phyloP scores from a whole-genome alignment of 2,888 invertebrate species.

The Capitulum mitella region DNA sequence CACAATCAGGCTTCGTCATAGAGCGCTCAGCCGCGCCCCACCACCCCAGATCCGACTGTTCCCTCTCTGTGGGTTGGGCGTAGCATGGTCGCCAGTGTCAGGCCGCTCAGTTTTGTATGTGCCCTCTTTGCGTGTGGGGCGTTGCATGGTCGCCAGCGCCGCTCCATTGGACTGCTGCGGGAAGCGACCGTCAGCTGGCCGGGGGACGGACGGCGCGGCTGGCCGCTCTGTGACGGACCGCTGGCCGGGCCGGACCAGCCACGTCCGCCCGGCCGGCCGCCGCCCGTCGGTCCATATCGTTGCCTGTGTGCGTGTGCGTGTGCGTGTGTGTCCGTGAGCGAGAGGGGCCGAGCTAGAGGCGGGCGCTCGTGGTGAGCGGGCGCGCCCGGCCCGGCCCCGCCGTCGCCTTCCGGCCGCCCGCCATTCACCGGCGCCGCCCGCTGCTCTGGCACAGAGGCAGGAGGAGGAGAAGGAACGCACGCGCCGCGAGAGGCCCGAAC shows the following conservation, averaged over 20 bases:
- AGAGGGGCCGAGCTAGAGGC: neutral
- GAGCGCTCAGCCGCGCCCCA: too few species aligned
- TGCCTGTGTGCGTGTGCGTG: neutral
- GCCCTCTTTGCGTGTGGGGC: too few species aligned
- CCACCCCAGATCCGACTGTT: too few species aligned
- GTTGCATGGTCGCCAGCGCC: too few species aligned
- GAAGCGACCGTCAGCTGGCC: too few species aligned
- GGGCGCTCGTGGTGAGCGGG: conserved; percentile 7
- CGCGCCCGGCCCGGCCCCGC: conserved; percentile 6
- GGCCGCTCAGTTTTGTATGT: too few species aligned
- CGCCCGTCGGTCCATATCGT: too few species aligned
- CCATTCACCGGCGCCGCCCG: neutral
- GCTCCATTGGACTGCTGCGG: too few species aligned
- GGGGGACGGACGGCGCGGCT: neutral
- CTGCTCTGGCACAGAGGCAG: neutral
- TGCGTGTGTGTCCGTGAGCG: neutral
- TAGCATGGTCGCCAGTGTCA: too few species aligned
- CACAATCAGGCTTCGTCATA: too few species aligned
- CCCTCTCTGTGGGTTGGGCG: too few species aligned
- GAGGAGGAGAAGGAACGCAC: conserved; percentile 25
- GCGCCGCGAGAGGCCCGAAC: conserved; percentile 19
- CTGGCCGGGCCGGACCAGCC: neutral
- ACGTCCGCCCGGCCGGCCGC: neutral
- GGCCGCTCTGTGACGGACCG: neutral
- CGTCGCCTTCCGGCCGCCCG: neutral